Percentiles rank a stretch among this genome's conserved stretches.
Conservation (phyloP, 2,888 invertebrate genomes). For the Tryphoninae sp. region DNA sequence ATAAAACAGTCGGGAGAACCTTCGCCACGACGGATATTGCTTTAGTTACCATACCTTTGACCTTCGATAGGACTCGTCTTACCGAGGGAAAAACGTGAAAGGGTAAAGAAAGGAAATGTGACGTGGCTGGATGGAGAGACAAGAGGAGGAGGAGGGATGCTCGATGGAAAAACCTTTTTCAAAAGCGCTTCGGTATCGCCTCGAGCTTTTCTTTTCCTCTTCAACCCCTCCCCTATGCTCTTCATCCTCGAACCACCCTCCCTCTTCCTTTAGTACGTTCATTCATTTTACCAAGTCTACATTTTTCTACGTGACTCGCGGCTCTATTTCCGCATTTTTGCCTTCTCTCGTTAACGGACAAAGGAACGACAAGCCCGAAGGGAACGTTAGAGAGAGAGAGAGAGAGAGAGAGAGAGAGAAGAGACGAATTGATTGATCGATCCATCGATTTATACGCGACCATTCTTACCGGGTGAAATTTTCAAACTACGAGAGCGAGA, state of each 20-base stretch:
- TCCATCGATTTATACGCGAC: slow-evolving; percentile 6
- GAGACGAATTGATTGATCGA: slow-evolving; percentile 17
- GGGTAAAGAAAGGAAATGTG: slow-evolving; percentile 26
- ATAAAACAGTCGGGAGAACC: slow-evolving; percentile 55
- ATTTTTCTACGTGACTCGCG: slow-evolving; percentile 23
- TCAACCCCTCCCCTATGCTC: neutral
- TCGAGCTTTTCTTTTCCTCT: slow-evolving; percentile 18
- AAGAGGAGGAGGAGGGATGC: neutral
- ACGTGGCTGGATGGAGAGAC: slow-evolving; percentile 22
- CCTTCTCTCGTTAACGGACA: slow-evolving; percentile 3
- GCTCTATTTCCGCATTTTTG: slow-evolving; percentile 3
- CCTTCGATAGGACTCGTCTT: slow-evolving; percentile 53
- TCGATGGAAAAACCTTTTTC: slow-evolving; percentile 39
- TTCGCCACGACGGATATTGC: slow-evolving; percentile 72
- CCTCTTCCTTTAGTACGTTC: neutral
- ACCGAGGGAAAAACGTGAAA: slow-evolving; percentile 22
- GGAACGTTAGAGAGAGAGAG: too few species aligned
- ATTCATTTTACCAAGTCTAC: slow-evolving; percentile 35
- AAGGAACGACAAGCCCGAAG: neutral
- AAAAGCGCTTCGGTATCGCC: slow-evolving; percentile 19
- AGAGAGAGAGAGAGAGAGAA: neutral
- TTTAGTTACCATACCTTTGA: slow-evolving; percentile 75
- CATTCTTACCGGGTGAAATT: neutral
- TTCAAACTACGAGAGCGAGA: neutral
- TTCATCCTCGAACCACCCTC: neutral